phyloP scores from a whole-genome alignment of 2,888 invertebrate species.

The Lasioglossum zephyrum region DNA sequence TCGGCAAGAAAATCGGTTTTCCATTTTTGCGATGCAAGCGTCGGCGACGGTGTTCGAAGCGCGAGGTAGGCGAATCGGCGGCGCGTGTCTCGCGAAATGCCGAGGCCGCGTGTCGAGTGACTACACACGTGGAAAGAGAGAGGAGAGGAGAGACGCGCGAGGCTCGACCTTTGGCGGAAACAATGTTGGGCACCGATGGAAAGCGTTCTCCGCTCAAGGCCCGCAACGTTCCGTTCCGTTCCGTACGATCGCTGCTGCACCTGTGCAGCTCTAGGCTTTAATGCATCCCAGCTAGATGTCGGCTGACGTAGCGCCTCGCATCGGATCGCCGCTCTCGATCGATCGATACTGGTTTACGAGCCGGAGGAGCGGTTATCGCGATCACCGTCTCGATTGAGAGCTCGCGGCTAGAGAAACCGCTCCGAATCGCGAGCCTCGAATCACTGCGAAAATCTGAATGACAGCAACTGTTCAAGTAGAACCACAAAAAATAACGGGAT shows the following conservation, averaged over 20 bases:
- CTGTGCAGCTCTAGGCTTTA: slow-evolving; percentile 31
- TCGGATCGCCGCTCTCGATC: slow-evolving; percentile 1
- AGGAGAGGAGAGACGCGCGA: slow-evolving; percentile 8
- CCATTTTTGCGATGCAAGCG: background rate
- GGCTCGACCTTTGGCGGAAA: slow-evolving; percentile 71
- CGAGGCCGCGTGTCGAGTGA: slow-evolving; percentile 37
- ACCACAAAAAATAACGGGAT: no score
- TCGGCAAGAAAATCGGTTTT: slow-evolving; percentile 2
- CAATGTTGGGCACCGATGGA: slow-evolving; percentile 65
- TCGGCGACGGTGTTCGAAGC: background rate
- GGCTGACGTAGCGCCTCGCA: background rate
- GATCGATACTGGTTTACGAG: slow-evolving; percentile 14
- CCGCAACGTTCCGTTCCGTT: slow-evolving; percentile 26
- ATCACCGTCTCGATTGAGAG: slow-evolving; percentile 6
- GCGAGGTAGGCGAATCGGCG: slow-evolving; percentile 25
- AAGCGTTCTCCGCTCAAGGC: slow-evolving; percentile 72
- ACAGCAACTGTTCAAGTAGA: background rate
- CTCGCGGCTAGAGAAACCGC: background rate
- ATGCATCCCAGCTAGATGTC: slow-evolving; percentile 2
- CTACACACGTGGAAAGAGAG: slow-evolving; percentile 14
- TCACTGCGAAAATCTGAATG: background rate
- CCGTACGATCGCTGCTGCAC: slow-evolving; percentile 24
- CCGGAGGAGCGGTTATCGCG: background rate
- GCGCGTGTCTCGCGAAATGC: slow-evolving; percentile 44
- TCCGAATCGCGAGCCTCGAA: background rate